Conservation (phyloP, 2,888 invertebrate genomes). For the Conistra vaccinii region DNA sequence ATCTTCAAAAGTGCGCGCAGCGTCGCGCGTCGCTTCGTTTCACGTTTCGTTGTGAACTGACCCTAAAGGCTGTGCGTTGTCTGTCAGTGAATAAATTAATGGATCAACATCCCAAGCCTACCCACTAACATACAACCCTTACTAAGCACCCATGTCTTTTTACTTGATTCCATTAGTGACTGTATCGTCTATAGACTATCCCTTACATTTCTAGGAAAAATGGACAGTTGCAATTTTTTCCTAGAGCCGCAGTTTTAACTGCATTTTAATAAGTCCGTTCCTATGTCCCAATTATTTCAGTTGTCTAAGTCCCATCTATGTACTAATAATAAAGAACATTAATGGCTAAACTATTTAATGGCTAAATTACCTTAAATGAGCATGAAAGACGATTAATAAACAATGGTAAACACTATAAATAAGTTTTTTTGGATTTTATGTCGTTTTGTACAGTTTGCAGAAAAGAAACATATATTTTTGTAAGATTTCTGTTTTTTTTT, state of each 20-base stretch:
- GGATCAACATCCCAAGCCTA: too few relatives aligned
- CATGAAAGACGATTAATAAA: neutral
- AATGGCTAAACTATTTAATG: constrained; percentile 1
- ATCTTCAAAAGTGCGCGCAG: too few relatives aligned
- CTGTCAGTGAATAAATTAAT: too few relatives aligned
- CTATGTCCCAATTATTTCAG: neutral
- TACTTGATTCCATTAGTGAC: neutral
- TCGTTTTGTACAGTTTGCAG: constrained; percentile 8
- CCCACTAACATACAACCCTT: too few relatives aligned
- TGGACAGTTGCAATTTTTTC: constrained; percentile 7
- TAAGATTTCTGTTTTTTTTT: neutral
- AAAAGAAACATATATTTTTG: constrained; percentile 3
- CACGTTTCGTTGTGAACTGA: too few relatives aligned
- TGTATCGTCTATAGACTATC: neutral
- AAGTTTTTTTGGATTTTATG: neutral
- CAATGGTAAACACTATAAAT: neutral
- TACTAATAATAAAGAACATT: neutral
- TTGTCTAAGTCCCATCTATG: neutral
- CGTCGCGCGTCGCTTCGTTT: too few relatives aligned
- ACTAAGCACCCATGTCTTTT: too few relatives aligned
- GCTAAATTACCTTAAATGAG: constrained; percentile 31
- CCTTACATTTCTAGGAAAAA: constrained; percentile 2
- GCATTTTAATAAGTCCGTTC: constrained; percentile 3
- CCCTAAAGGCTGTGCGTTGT: too few relatives aligned
- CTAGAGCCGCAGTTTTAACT: neutral